A percentile compares a stretch with the other conserved stretches of the same genome.
These are phyloP conservation scores for Drosophila phalerata DNA, from an alignment of 2,888 invertebrate genomes.

Conservation along the genomic window DNA sequence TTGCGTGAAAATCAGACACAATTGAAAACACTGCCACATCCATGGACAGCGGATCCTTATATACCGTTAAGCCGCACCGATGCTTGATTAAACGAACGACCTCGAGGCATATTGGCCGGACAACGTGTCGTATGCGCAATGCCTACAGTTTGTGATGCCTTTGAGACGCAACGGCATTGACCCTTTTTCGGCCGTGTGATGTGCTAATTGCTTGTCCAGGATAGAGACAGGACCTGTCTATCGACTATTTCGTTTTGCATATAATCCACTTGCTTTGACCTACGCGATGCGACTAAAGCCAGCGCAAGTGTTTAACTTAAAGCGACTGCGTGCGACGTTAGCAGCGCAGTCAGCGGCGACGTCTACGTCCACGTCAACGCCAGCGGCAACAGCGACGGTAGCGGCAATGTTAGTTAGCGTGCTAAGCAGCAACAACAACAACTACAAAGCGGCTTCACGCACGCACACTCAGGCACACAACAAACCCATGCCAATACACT, in stretches of 20 bases:
- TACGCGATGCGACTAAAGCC: constrained; percentile 75
- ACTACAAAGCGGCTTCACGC: constrained; percentile 23
- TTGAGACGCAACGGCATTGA: constrained; percentile 43
- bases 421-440: constrained; percentile 31
- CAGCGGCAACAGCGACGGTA: neutral
- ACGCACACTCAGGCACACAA: constrained; percentile 27
- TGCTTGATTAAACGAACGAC: constrained; percentile 62
- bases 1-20: constrained; percentile 77
- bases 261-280: constrained; percentile 81
- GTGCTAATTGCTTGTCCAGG: constrained; percentile 71
- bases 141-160: neutral
- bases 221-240: constrained; percentile 52
- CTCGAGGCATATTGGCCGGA: constrained; percentile 21
- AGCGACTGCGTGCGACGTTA: constrained; percentile 39
- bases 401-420: constrained; percentile 56
- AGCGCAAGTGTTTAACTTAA: constrained; percentile 64
- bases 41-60: constrained; percentile 32
- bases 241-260: constrained; percentile 38
- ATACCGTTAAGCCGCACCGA: constrained; percentile 32
- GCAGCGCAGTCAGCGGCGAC: constrained; percentile 22
- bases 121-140: constrained; percentile 67
- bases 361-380: constrained; percentile 2
- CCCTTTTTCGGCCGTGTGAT: constrained; percentile 27
- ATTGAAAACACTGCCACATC: constrained; percentile 54
- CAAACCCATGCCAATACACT: constrained; percentile 2